Base-by-base conservation (phyloP, 1,140 invertebrate genomes). In the Pseudomyrmex cubaensis region DNA sequence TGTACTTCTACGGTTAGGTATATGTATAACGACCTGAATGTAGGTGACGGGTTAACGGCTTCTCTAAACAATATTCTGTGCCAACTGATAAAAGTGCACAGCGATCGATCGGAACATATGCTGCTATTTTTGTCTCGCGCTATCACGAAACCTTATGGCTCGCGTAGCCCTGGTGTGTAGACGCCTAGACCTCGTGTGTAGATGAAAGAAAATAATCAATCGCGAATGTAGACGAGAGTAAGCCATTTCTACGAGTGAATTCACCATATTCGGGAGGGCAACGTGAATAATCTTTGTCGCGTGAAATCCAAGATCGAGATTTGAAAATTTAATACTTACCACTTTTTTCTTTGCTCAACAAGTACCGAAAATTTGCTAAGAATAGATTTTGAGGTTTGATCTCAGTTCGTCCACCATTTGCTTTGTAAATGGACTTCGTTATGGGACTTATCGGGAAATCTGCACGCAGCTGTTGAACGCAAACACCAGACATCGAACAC, bases 141-240 rank as follows among this genome's bases (percentile, higher is more conserved):
- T 86, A 83, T 86, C 64, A 67, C 57, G 15, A 80, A 59, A 72
- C 77, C 66, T 72, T 77, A 77, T 67, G 54, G 74, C 25, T 25
- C 62, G 35, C 9, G 7, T 20, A 20, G 44, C 69, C 56, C 62
- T 54, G 67, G 4, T 15, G 12, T 5, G 22, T 15, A 35, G 3
- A 13, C 2, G 25, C 25, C 25, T 25, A 25, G 25, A 25, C 25
- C 25, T 25, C 3, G 25, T 25, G 22, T 25, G 25, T 25, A 61
- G 35, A 15, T 67, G 25, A 77, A 77, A 77, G 9, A 77, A 35
- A 35, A 77, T 67, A 77, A 77, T 54, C n/a, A 66, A 44, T 63
- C 15, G n/a, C 74, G 48, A 54, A 77, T 77, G n/a, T 67, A 67
- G 74, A 50, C 64, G 62, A 67, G 62, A 67, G 25, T 54, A 44